Conservation (phyloP, 2,113 vertebrate genomes). For the Ceratotherium simum region DNA sequence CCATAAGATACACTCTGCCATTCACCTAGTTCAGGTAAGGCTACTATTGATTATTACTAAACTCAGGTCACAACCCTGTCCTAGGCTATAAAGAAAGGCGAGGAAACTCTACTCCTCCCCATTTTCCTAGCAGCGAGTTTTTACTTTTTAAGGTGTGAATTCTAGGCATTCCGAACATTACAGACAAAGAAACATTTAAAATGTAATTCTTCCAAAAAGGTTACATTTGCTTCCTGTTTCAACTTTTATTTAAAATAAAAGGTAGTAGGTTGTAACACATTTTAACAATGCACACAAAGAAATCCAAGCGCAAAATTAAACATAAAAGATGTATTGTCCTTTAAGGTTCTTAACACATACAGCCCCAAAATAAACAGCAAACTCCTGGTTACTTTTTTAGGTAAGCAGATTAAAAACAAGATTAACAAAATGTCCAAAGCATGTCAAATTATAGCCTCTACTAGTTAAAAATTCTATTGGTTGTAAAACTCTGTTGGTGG, state of each 20-base stretch:
- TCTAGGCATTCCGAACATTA: constrained; percentile 24
- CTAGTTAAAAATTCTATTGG: constrained; percentile 78
- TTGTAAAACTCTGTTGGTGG: constrained; percentile 84
- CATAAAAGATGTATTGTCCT: constrained; percentile 79
- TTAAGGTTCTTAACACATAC: constrained; percentile 65
- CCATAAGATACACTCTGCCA: background rate
- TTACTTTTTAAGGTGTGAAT: constrained; percentile 1
- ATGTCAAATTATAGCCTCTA: constrained; percentile 78
- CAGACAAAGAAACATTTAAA: background rate
- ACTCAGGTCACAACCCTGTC: background rate
- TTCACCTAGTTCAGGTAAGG: background rate
- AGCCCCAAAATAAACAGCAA: constrained; percentile 68
- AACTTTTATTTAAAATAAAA: constrained; percentile 73
- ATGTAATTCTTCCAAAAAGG: constrained; percentile 49
- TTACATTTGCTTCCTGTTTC: constrained; percentile 35
- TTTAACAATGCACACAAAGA: constrained; percentile 84
- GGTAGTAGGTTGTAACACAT: constrained; percentile 57
- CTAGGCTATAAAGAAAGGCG: constrained; percentile 23
- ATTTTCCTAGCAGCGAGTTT: constrained; percentile 10
- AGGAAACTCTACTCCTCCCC: background rate
- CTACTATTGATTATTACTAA: background rate
- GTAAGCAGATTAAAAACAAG: constrained; percentile 84
- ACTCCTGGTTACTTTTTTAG: constrained; percentile 79
- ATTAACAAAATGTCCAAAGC: constrained; percentile 83
- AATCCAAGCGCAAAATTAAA: constrained; percentile 82